Evolutionary conservation across 2,113 vertebrate species (phyloP), one percentile per base, ranked within the genome.

Genomic region (Jaculus jaculus): DNA sequence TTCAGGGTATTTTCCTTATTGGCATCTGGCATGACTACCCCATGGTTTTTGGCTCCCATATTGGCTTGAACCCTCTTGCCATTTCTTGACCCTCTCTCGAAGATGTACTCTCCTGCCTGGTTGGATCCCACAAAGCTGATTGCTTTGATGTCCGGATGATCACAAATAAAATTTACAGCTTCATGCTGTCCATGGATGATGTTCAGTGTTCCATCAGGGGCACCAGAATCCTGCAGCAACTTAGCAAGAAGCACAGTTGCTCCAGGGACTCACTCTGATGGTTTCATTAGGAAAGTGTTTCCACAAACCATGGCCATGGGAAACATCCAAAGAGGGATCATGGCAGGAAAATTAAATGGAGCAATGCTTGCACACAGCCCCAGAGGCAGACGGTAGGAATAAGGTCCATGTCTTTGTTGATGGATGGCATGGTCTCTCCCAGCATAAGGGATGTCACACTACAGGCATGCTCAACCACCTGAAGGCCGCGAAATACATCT

Each of bases 261-360:
- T 96, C 98, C 98, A 2, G 99, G 99, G 42, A 99, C 99, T 21
- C 99, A 98, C 96, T 99, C 99, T 0, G 99, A 99, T 1, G 99
- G 99, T 94, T 99, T 99, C 98, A 99, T 97, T 94, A 99, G 96
- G 97, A 99, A 99, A 13, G 99, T 99, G 98, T 99, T 99, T 63
- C 99, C 99, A 85, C 99, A 99, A 75, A 99, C 99, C 99, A 99
- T 98, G 78, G 98, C 99, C 99, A 99, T 98, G 42, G 99, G 99
- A 94, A 99, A 99, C 99, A 99, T 99, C 99, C 99, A 99, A 42
- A 99, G 98, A 39, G 99, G 99, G 96, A 99, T 99, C 99, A 99
- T 99, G 96, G 99, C 99, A 1, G 99, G 99, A 97, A 99, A 99
- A 96, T 99, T 99, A 97, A 99, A 99, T 0, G 99, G 99, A 23